Evolutionary conservation across 2,888 invertebrate species (phyloP).

Genomic region (Adelognathus sp.): DNA sequence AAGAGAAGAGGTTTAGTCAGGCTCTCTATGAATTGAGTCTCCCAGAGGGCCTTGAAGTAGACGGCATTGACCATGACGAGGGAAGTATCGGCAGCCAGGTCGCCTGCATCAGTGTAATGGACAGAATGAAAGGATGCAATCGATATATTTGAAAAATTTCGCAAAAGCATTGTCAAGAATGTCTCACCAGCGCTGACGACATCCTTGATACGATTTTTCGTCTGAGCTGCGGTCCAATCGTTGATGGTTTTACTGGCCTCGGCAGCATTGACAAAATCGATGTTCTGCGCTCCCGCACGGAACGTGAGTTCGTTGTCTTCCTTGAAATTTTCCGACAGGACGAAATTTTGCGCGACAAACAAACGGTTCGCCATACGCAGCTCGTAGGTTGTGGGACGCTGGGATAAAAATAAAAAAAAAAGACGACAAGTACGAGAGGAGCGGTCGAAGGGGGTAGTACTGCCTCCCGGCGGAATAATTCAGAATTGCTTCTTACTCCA

Average conservation of each 20-base stretch:
- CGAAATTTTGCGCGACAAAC: slow-evolving; percentile 83
- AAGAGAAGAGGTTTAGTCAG: slow-evolving; percentile 83
- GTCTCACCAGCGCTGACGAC: slow-evolving; percentile 84
- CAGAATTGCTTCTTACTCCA: slow-evolving; percentile 57
- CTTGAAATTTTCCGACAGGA: slow-evolving; percentile 83
- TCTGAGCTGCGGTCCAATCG: slow-evolving; percentile 89
- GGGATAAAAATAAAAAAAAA: slow-evolving; percentile 13
- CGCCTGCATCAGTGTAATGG: slow-evolving; percentile 75
- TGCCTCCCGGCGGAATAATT: slow-evolving; percentile 43
- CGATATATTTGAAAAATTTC: not conserved
- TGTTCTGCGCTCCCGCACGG: slow-evolving; percentile 84
- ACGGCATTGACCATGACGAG: slow-evolving; percentile 92
- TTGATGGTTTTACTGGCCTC: slow-evolving; percentile 86
- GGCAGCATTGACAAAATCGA: slow-evolving; percentile 84
- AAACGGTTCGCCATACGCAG: slow-evolving; percentile 88
- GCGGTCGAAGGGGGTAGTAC: not conserved
- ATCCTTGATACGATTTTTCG: slow-evolving; percentile 91
- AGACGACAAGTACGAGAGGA: not conserved
- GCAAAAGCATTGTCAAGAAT: not conserved
- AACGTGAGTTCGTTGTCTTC: slow-evolving; percentile 85
- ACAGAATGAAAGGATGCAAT: not conserved
- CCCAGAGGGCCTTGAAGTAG: slow-evolving; percentile 93
- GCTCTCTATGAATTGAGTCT: slow-evolving; percentile 84
- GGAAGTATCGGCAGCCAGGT: slow-evolving; percentile 83
- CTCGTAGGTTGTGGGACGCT: slow-evolving; percentile 83